A percentile compares a stretch with the other conserved stretches of the same genome.
phyloP scores from a whole-genome alignment of 2,797 vertebrate genomes.

The Selene dorsalis region DNA sequence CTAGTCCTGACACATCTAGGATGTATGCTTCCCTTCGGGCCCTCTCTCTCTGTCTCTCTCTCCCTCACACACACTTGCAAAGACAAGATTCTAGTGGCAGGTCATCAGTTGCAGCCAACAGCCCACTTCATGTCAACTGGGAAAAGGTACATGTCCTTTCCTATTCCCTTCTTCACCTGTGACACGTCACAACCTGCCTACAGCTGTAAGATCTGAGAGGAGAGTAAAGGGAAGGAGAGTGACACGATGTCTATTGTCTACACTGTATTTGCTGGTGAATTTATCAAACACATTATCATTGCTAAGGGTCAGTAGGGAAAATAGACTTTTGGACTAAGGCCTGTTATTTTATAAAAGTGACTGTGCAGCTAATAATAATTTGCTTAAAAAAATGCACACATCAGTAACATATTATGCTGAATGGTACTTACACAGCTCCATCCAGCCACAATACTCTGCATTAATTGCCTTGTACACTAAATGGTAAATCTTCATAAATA shows the following conservation, averaged over 20 bases:
- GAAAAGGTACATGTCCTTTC: slow-evolving; percentile 77
- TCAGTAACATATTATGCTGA: slow-evolving; percentile 45
- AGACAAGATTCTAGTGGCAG: slow-evolving; percentile 61
- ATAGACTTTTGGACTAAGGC: slow-evolving; percentile 18
- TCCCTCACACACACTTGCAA: slow-evolving; percentile 17
- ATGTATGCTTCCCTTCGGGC: slow-evolving; percentile 53
- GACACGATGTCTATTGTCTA: not conserved
- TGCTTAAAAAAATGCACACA: slow-evolving; percentile 45
- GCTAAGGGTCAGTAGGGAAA: slow-evolving; percentile 25
- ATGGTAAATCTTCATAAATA: slow-evolving; percentile 8
- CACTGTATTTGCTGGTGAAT: slow-evolving; percentile 10
- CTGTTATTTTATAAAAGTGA: slow-evolving; percentile 38
- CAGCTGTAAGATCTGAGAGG: slow-evolving; percentile 36
- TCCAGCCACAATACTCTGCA: slow-evolving; percentile 44
- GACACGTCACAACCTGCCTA: slow-evolving; percentile 61
- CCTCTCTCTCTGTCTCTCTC: not conserved
- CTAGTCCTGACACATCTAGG: slow-evolving; percentile 73
- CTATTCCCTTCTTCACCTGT: slow-evolving; percentile 75
- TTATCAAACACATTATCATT: slow-evolving; percentile 35
- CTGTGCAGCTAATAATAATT: slow-evolving; percentile 45
- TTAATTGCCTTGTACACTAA: slow-evolving; percentile 16
- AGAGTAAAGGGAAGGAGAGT: not conserved
- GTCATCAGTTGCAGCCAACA: slow-evolving; percentile 75
- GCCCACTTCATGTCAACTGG: slow-evolving; percentile 66
- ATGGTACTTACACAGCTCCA: slow-evolving; percentile 32